Percentiles rank a stretch among this genome's conserved stretches.
phyloP scores from a whole-genome alignment of 2,888 invertebrate species.

The Macroteleia sp. region DNA sequence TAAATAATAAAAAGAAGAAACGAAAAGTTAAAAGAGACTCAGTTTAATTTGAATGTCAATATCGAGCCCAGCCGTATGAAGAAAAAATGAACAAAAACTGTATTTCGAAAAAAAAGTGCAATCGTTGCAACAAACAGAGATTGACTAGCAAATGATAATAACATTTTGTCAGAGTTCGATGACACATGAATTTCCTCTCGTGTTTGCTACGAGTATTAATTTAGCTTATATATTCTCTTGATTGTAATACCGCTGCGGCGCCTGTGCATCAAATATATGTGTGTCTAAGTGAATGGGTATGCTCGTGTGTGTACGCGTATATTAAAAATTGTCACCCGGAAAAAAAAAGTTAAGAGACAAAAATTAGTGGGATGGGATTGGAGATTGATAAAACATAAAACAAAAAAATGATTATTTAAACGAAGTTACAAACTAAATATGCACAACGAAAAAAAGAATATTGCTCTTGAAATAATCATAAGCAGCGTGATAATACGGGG shows the following conservation, averaged over 20 bases:
- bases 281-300: background rate
- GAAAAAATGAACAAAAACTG: background rate
- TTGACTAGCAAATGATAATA: conserved; percentile 43
- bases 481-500: no score
- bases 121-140: conserved; percentile 11
- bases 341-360: conserved; percentile 10
- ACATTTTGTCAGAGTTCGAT: conserved; percentile 53
- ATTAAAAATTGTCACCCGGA: conserved; percentile 34
- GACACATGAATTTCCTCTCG: conserved; percentile 54
- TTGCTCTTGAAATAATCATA: no score
- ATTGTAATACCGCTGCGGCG: conserved; percentile 41
- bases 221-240: conserved; percentile 50
- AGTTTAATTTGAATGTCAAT: conserved; percentile 12
- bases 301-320: background rate
- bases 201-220: conserved; percentile 48
- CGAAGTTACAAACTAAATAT: no score
- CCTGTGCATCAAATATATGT: conserved; percentile 24
- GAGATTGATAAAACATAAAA: no score
- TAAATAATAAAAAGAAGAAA: no score
- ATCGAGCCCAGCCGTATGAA: background rate
- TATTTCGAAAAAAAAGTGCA: conserved; percentile 5
- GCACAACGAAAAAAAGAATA: no score
- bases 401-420: conserved; percentile 8
- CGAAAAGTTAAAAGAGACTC: no score
- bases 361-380: no score